Percentiles rank a stretch among this genome's conserved stretches.
Conservation (phyloP, 2,888 invertebrate genomes). For the Rutpela maculata region DNA sequence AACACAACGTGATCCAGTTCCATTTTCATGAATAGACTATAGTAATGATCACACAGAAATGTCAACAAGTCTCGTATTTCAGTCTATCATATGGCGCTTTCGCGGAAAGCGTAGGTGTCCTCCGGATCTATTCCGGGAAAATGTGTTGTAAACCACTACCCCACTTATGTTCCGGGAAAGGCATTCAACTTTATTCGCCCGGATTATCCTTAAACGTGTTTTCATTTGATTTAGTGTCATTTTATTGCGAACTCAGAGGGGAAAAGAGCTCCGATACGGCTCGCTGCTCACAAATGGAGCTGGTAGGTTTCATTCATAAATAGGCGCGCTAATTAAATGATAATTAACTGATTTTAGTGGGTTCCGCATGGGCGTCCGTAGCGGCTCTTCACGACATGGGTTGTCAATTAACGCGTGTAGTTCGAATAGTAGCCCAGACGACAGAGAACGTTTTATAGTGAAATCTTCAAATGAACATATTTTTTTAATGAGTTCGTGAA, state of each 20-base stretch:
- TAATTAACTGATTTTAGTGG: slow-evolving; percentile 5
- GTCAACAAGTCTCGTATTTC: slow-evolving; percentile 7
- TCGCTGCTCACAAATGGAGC: background rate
- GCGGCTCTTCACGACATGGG: background rate
- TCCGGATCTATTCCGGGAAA: slow-evolving; percentile 31
- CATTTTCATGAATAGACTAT: background rate
- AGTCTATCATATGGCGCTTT: background rate
- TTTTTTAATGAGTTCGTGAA: too few relatives aligned
- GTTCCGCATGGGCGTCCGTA: background rate
- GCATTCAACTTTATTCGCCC: slow-evolving; percentile 21
- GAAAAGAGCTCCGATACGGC: background rate
- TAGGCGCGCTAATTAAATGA: background rate
- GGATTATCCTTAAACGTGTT: slow-evolving; percentile 20
- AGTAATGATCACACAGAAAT: background rate
- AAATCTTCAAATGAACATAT: too few relatives aligned
- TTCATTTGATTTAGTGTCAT: slow-evolving; percentile 15
- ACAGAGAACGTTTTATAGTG: too few relatives aligned
- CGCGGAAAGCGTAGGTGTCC: slow-evolving; percentile 19
- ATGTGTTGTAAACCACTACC: slow-evolving; percentile 21
- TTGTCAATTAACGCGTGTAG: background rate
- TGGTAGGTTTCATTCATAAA: slow-evolving; percentile 24
- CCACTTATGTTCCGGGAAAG: slow-evolving; percentile 23
- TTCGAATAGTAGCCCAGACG: too few relatives aligned
- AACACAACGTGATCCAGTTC: background rate
- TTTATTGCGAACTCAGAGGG: slow-evolving; percentile 16